phyloP scores from a whole-genome alignment of 2,113 vertebrate genomes.

The Hydrolagus affinis region DNA sequence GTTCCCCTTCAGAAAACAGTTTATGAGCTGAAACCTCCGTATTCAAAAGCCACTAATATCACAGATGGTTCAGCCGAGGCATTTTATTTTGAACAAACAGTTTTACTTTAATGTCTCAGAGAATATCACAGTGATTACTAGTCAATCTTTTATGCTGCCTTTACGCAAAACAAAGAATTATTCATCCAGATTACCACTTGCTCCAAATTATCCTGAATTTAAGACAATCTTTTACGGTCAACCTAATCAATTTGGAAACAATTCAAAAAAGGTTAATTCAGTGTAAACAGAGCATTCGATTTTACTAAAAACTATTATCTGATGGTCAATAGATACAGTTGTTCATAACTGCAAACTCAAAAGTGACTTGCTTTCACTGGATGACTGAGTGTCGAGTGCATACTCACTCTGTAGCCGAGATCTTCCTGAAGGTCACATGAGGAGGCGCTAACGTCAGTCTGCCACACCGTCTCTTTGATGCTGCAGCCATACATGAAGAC shows the following conservation, averaged over 20 bases:
- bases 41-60: too few species aligned
- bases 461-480: conserved; percentile 90
- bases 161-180: too few species aligned
- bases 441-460: conserved; percentile 64
- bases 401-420: conserved; percentile 74
- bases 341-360: background rate
- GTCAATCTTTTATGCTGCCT: too few species aligned
- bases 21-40: too few species aligned
- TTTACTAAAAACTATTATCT: background rate
- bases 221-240: background rate
- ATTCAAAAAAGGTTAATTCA: conserved; percentile 7
- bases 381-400: background rate
- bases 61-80: too few species aligned
- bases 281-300: background rate
- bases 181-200: too few species aligned
- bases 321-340: background rate
- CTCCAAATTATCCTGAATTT: background rate
- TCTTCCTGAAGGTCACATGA: conserved; percentile 81
- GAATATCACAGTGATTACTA: too few species aligned
- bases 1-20: too few species aligned
- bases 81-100: too few species aligned
- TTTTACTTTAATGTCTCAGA: too few species aligned
- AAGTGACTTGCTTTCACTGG: background rate
- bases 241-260: background rate
- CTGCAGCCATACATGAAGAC: conserved; percentile 99